These are phyloP conservation scores for Corythaeola cristata DNA, from an alignment of 2,113 vertebrate species.

Conservation along the genomic window DNA sequence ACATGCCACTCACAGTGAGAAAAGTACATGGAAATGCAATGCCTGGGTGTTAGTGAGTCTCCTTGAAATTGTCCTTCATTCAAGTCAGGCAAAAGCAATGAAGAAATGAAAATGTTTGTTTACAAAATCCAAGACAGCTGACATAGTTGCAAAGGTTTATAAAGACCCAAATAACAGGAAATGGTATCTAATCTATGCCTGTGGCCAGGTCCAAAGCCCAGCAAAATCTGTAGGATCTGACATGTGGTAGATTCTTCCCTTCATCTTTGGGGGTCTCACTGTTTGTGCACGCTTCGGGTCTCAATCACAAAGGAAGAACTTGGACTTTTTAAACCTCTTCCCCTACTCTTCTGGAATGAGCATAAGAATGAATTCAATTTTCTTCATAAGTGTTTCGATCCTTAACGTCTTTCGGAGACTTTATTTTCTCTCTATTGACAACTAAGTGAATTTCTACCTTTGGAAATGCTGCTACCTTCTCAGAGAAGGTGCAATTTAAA, in stretches of 20 bases:
- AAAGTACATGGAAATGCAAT: neutral
- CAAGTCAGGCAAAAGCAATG: neutral
- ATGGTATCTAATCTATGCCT: neutral
- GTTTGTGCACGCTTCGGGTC: neutral
- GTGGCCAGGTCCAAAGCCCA: neutral
- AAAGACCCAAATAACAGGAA: neutral
- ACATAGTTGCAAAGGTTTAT: neutral
- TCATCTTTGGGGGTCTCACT: neutral
- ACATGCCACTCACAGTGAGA: neutral
- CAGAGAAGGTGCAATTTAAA: neutral
- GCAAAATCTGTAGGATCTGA: neutral
- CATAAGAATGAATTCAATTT: rapidly evolving
- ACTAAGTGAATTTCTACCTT: neutral
- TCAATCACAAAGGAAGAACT: neutral
- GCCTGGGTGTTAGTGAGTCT: no score
- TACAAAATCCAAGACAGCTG: neutral
- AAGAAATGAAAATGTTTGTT: neutral
- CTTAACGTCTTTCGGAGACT: neutral
- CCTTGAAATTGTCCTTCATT: neutral
- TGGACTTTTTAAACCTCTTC: neutral
- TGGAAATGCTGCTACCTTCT: neutral
- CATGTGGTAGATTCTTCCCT: neutral
- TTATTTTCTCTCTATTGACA: neutral
- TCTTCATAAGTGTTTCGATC: neutral
- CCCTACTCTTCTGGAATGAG: neutral